Evolutionary conservation across 2,113 vertebrate species (phyloP).

Genomic region (Nycticebus coucang): DNA sequence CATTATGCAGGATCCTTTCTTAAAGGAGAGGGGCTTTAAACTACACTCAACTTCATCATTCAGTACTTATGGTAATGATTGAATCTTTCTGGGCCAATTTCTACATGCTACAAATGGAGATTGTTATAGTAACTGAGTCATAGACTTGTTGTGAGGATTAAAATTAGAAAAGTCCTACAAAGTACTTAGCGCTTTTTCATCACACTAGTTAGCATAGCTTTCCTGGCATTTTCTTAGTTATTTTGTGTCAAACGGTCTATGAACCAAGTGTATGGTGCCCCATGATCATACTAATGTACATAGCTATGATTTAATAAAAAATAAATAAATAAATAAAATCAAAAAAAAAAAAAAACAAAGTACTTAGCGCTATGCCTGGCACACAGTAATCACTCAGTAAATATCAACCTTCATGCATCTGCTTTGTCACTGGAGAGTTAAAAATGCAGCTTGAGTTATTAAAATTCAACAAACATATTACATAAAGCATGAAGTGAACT

Average conservation of each 20-base stretch:
- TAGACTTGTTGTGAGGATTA: neutral
- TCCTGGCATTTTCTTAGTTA: too few relatives aligned
- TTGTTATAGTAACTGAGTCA: neutral
- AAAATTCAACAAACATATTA: neutral
- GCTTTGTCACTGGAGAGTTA: neutral
- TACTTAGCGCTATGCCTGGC: neutral
- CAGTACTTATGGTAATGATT: neutral
- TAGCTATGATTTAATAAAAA: too few relatives aligned
- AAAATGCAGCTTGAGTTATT: neutral
- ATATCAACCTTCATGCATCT: neutral
- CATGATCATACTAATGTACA: too few relatives aligned
- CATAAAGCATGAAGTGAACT: neutral
- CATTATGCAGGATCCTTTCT: neutral
- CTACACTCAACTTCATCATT: neutral
- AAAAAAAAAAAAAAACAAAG: too few relatives aligned
- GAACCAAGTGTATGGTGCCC: too few relatives aligned
- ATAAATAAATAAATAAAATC: too few relatives aligned
- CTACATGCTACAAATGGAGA: neutral
- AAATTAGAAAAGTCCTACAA: neutral
- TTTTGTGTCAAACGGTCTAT: too few relatives aligned
- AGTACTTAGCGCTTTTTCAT: neutral
- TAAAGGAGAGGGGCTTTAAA: too few relatives aligned
- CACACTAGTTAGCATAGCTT: too few relatives aligned
- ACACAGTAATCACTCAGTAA: slow-evolving; percentile 18
- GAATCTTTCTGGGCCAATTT: neutral